Conservation (phyloP, 53 echinoderm and acorn worm species). For the Actinopyga echinites region DNA sequence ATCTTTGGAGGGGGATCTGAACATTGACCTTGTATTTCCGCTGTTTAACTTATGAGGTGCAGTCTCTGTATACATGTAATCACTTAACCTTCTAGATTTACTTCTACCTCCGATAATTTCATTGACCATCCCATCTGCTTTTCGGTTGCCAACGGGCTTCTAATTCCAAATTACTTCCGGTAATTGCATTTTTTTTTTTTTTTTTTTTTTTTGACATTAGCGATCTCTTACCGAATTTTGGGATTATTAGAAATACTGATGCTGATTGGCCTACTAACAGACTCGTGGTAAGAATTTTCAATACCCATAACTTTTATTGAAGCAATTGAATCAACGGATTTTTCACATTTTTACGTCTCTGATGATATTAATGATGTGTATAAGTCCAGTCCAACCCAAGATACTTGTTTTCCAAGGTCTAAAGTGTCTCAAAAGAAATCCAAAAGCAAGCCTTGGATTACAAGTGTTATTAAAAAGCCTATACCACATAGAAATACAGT, state of each 20-base stretch:
- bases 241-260: not conserved
- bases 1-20: too few relatives aligned
- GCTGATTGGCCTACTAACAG: not conserved
- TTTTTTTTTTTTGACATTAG: not conserved
- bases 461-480: not conserved
- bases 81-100: too few relatives aligned
- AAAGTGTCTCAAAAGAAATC: too few relatives aligned
- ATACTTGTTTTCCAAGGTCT: not conserved
- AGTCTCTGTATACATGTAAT: too few relatives aligned
- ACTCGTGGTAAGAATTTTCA: not conserved
- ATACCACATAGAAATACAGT: not conserved
- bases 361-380: not conserved
- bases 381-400: not conserved
- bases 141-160: too few relatives aligned
- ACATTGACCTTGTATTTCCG: too few relatives aligned
- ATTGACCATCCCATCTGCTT: too few relatives aligned
- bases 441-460: not conserved
- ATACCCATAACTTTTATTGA: not conserved
- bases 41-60: too few relatives aligned
- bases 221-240: not conserved
- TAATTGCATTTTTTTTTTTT: too few relatives aligned
- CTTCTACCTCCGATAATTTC: too few relatives aligned
- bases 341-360: not conserved
- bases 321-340: not conserved
- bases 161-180: not conserved